Evolutionary conservation across 2,797 vertebrate species (phyloP).

Genomic region (Petrocephalus schoutedeni): DNA sequence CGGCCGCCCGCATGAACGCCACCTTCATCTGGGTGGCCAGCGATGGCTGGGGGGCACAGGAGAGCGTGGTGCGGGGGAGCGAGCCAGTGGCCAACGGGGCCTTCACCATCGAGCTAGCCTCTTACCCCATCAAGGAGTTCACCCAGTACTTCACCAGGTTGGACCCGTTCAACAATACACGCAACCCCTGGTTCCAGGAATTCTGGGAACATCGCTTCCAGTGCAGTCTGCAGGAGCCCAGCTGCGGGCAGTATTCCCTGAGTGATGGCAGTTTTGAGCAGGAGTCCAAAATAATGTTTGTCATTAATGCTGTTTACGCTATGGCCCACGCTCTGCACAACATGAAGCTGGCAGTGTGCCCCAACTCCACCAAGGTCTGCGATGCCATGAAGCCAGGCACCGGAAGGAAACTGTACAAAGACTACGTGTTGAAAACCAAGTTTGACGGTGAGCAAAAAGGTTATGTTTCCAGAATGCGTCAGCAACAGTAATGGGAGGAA

Average conservation of each 20-base stretch:
- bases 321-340: conserved; percentile 90
- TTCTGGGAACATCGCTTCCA: conserved; percentile 95
- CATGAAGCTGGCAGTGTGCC: conserved; percentile 85
- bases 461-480: neutral
- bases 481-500: neutral
- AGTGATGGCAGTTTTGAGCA: conserved; percentile 79
- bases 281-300: conserved; percentile 96
- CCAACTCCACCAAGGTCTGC: conserved; percentile 82
- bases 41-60: conserved; percentile 93
- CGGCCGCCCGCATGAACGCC: conserved; percentile 82
- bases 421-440: conserved; percentile 93
- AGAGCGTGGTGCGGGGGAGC: conserved; percentile 87
- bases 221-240: conserved; percentile 76
- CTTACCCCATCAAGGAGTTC: conserved; percentile 84
- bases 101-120: conserved; percentile 91
- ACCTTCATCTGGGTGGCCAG: conserved; percentile 96
- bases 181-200: conserved; percentile 94
- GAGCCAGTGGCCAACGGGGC: conserved; percentile 86
- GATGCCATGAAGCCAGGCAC: conserved; percentile 85
- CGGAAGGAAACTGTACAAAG: conserved; percentile 88
- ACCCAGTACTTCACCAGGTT: conserved; percentile 83
- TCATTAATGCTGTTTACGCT: conserved; percentile 91
- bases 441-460: conserved; percentile 78
- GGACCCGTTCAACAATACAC: conserved; percentile 84
- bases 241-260: conserved; percentile 77